A percentile compares a stretch with the other conserved stretches of the same genome.
Conservation (phyloP, 1,140 invertebrate species). For the Mactra quadrangularis region DNA sequence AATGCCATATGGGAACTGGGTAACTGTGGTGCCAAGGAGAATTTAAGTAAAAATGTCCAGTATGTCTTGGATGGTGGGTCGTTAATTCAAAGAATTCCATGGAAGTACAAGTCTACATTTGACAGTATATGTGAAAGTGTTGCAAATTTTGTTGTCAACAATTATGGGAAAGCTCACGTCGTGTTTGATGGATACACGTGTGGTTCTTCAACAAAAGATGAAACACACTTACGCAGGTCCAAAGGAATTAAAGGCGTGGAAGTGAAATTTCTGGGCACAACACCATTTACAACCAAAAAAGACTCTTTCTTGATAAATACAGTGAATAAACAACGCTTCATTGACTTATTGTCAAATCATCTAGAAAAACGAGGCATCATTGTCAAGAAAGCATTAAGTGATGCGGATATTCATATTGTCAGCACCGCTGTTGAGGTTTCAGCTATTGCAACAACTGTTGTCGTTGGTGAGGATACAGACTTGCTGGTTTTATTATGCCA, state of each 20-base stretch:
- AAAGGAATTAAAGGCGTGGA: slow-evolving; percentile 5
- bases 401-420: slow-evolving; percentile 26
- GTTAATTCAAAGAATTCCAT: slow-evolving; percentile 41
- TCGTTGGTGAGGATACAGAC: slow-evolving; percentile 47
- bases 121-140: slow-evolving; percentile 2
- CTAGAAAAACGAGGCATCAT: background rate
- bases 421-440: background rate
- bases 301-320: slow-evolving; percentile 50
- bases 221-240: background rate
- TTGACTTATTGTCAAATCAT: background rate
- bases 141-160: background rate
- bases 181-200: slow-evolving; percentile 19
- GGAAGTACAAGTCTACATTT: background rate
- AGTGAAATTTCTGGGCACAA: slow-evolving; percentile 12
- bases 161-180: slow-evolving; percentile 4
- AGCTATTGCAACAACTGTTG: background rate
- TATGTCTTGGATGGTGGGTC: slow-evolving; percentile 56
- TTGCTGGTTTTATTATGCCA: slow-evolving; percentile 25
- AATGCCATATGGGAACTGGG: slow-evolving; percentile 59
- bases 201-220: slow-evolving; percentile 47
- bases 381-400: slow-evolving; percentile 18
- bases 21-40: background rate
- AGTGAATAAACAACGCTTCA: slow-evolving; percentile 26
- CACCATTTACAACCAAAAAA: slow-evolving; percentile 46
- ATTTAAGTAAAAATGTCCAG: background rate